A percentile compares a stretch with the other conserved stretches of the same genome.
Conservation (phyloP, 2,113 vertebrate species). For the Planiliza haematocheilus region DNA sequence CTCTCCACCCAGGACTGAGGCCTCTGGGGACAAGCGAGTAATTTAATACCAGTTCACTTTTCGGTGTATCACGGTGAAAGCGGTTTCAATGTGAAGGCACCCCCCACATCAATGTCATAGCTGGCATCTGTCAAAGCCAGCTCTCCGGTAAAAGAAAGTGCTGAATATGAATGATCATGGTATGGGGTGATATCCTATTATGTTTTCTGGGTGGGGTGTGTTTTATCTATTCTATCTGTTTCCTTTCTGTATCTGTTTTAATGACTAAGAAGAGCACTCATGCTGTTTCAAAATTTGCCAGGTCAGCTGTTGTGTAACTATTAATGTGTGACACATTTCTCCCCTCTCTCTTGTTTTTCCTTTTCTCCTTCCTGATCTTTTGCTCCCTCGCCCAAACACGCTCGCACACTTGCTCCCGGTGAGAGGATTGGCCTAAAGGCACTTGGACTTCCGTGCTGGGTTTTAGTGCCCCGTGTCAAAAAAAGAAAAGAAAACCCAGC, state of each 20-base stretch:
- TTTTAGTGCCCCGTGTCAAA: constrained; percentile 64
- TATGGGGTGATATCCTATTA: constrained; percentile 73
- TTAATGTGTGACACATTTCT: constrained; percentile 35
- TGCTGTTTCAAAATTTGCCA: constrained; percentile 50
- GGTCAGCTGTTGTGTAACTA: constrained; percentile 62
- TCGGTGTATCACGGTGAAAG: constrained; percentile 51
- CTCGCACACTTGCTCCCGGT: constrained; percentile 30
- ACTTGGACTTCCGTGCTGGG: constrained; percentile 46
- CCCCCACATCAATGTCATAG: constrained; percentile 56
- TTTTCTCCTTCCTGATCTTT: constrained; percentile 40
- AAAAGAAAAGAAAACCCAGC: constrained; percentile 40
- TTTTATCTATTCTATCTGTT: constrained; percentile 65
- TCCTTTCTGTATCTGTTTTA: constrained; percentile 60
- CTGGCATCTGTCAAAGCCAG: constrained; percentile 62
- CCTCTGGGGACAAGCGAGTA: constrained; percentile 56
- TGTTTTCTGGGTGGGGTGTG: constrained; percentile 63
- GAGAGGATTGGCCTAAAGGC: constrained; percentile 30
- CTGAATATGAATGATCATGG: constrained; percentile 70
- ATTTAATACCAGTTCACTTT: constrained; percentile 70
- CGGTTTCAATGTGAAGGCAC: constrained; percentile 17
- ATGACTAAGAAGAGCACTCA: constrained; percentile 45
- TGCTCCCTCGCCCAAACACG: constrained; percentile 14
- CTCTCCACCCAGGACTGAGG: neutral
- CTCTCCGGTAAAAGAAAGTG: constrained; percentile 62
- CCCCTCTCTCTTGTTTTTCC: neutral